Evolutionary conservation across 2,113 vertebrate species (phyloP).

Genomic region (Myotis yumanensis): DNA sequence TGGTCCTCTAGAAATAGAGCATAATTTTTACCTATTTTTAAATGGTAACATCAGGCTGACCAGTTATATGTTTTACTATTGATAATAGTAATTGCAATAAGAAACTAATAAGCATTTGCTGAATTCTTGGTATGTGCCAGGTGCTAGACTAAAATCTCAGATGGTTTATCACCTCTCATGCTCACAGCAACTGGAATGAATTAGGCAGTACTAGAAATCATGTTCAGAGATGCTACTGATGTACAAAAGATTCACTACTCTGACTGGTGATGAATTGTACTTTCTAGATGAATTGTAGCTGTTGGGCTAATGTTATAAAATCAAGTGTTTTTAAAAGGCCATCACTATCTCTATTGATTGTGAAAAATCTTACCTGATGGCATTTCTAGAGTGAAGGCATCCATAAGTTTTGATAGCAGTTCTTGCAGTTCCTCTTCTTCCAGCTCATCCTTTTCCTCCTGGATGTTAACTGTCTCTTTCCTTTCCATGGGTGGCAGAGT

Average conservation of each 20-base stretch:
- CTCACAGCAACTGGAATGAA: not conserved
- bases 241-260: not conserved
- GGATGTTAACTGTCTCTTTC: not conserved
- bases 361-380: slow-evolving; percentile 79
- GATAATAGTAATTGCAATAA: not conserved
- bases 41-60: not conserved
- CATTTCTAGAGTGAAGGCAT: slow-evolving; percentile 77
- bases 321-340: not conserved
- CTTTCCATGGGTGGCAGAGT: not conserved
- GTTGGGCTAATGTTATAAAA: not conserved
- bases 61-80: not conserved
- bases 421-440: slow-evolving; percentile 82
- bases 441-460: not conserved
- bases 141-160: not conserved
- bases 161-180: not conserved
- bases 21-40: not conserved
- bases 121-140: not conserved
- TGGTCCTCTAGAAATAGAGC: not conserved
- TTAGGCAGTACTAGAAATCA: not conserved
- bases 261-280: not conserved
- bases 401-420: slow-evolving; percentile 83
- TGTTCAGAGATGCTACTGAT: not conserved
- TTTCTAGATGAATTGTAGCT: not conserved
- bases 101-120: not conserved
- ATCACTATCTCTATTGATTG: not conserved